phyloP scores from a whole-genome alignment of 2,113 vertebrate genomes.

The Hiodon tergisus region DNA sequence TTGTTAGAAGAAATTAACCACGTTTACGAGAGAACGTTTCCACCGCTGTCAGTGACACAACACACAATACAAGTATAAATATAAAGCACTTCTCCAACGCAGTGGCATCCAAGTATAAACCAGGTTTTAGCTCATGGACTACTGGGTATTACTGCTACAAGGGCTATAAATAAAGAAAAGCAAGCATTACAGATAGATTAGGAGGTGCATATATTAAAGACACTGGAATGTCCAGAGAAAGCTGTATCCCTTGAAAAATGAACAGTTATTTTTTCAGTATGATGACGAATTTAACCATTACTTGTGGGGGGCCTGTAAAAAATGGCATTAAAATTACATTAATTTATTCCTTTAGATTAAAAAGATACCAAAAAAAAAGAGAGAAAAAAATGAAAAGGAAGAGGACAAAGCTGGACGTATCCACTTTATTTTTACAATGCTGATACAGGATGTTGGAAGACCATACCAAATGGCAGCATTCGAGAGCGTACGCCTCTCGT shows the following conservation, averaged over 20 bases:
- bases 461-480: conserved; percentile 99
- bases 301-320: conserved; percentile 96
- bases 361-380: conserved; percentile 49
- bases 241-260: conserved; percentile 98
- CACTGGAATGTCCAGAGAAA: conserved; percentile 98
- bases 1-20: conserved; percentile 62
- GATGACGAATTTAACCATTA: conserved; percentile 93
- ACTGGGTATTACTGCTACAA: conserved; percentile 90
- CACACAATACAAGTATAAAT: conserved; percentile 61
- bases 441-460: conserved; percentile 99
- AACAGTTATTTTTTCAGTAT: conserved; percentile 94
- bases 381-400: conserved; percentile 80
- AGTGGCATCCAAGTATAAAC: conserved; percentile 72
- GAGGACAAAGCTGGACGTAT: conserved; percentile 96
- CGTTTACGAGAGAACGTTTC: conserved; percentile 54
- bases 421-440: conserved; percentile 94
- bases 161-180: conserved; percentile 93
- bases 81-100: conserved; percentile 63
- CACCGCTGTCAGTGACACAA: conserved; percentile 63
- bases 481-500: conserved; percentile 99
- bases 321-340: conserved; percentile 94
- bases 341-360: conserved; percentile 70
- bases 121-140: conserved; percentile 99
- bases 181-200: conserved; percentile 98
- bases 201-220: conserved; percentile 82